Base-by-base conservation (phyloP, 2,797 vertebrate genomes). In the Tragopan temminckii region DNA sequence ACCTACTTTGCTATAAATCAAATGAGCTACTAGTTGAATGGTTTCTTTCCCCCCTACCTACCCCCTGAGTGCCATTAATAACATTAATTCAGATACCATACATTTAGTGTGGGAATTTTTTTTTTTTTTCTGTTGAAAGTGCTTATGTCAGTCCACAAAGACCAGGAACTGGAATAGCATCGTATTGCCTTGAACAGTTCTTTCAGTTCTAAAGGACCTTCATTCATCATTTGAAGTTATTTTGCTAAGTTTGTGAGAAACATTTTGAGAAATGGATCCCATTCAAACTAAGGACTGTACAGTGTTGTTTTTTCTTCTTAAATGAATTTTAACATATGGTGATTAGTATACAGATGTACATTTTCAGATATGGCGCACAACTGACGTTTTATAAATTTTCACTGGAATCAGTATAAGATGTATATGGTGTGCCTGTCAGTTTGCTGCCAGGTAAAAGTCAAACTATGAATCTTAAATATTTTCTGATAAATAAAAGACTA, bases 391-490 rank as follows among this genome's bases (percentile, higher is more conserved):
- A 18, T 88, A 85, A 29, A 53, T 86, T 77, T 78, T 20, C 24
- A 48, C 7, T 24, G 5, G 43, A 61, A 50, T 58, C 9, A 85
- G 50, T 87, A 46, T 58, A 46, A 45, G 46, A 11, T 68, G 55
- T 83, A 84, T 61, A 45, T 42, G 52, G 13, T 63, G 52, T 86
- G 80, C 35, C 79, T 85, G 46, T 78, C 77, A 94, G 43, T 84
- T 77, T 81, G 50, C 52, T 89, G 24, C 35, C 58, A 74, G 53
- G 36, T 36, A 70, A 46, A 93, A 88, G 70, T 89, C 50, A 83
- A 87, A 55, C 69, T 94, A 66, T 66, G 82, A 85, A 84, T 95
- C 61, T 90, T 64, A 92, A 40, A 46, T 70, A 75, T 61, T 88
- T 89, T 94, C 79, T 55, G 38, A 48, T 45, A 68, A 95, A 84